These are phyloP conservation scores for Urocolius indicus DNA, from an alignment of 2,113 vertebrate genomes.

Conservation along the genomic window DNA sequence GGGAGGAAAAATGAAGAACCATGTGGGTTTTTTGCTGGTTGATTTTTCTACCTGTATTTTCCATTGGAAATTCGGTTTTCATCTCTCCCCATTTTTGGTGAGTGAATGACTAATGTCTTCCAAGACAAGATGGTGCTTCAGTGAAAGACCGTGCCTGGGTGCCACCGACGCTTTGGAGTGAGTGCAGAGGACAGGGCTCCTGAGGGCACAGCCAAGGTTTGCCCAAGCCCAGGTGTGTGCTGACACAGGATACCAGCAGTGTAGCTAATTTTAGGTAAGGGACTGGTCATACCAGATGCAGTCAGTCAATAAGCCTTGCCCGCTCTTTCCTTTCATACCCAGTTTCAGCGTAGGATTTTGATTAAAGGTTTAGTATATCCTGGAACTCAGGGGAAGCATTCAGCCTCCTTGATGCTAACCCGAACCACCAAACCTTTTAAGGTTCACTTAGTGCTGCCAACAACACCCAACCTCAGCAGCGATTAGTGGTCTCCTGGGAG, in stretches of 20 bases:
- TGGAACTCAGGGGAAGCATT: constrained; percentile 25
- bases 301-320: background rate
- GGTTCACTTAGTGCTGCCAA: background rate
- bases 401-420: constrained; percentile 24
- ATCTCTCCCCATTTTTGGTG: background rate
- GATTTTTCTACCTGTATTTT: background rate
- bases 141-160: background rate
- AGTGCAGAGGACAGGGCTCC: background rate
- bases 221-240: background rate
- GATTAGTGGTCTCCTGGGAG: constrained; percentile 47
- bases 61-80: background rate
- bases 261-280: background rate
- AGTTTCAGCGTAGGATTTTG: constrained; percentile 17
- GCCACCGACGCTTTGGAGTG: background rate
- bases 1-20: background rate
- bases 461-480: constrained; percentile 34
- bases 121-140: background rate
- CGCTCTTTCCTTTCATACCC: background rate
- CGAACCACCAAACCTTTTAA: constrained; percentile 35
- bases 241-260: background rate
- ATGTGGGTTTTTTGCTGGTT: background rate
- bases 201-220: background rate
- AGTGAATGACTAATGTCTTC: background rate
- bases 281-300: background rate
- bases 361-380: constrained; percentile 11